Conservation (phyloP, 2,113 vertebrate species). For the Emydocephalus ijimae region DNA sequence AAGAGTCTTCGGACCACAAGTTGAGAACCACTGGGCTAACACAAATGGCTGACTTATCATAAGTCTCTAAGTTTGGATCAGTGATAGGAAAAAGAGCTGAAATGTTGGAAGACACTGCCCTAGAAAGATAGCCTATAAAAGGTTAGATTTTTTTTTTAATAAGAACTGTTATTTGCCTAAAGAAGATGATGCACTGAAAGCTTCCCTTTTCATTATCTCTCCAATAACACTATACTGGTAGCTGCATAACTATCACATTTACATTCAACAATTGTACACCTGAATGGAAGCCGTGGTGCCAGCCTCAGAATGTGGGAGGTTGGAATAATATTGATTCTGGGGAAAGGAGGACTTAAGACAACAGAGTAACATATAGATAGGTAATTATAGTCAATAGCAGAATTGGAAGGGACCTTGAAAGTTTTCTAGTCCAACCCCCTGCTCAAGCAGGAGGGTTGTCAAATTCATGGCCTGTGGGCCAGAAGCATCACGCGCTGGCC, state of each 20-base stretch:
- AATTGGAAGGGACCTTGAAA: too few relatives aligned
- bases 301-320: background rate
- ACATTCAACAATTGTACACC: background rate
- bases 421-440: too few relatives aligned
- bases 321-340: background rate
- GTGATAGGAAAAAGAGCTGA: background rate
- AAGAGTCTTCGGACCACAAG: too few relatives aligned
- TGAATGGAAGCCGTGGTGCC: background rate
- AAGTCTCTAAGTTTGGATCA: background rate
- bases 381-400: background rate
- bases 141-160: background rate
- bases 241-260: background rate
- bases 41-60: too few relatives aligned
- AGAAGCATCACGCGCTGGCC: too few relatives aligned
- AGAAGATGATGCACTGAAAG: background rate
- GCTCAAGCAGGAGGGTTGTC: too few relatives aligned
- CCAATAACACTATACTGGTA: background rate
- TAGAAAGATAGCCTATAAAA: background rate
- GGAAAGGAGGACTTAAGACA: background rate
- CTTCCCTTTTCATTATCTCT: background rate
- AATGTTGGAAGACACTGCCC: background rate
- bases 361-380: background rate
- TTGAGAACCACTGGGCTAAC: too few relatives aligned
- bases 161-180: background rate
- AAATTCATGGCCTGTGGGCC: too few relatives aligned